phyloP scores from a whole-genome alignment of 2,113 vertebrate species.

The Catharus bicknelli region DNA sequence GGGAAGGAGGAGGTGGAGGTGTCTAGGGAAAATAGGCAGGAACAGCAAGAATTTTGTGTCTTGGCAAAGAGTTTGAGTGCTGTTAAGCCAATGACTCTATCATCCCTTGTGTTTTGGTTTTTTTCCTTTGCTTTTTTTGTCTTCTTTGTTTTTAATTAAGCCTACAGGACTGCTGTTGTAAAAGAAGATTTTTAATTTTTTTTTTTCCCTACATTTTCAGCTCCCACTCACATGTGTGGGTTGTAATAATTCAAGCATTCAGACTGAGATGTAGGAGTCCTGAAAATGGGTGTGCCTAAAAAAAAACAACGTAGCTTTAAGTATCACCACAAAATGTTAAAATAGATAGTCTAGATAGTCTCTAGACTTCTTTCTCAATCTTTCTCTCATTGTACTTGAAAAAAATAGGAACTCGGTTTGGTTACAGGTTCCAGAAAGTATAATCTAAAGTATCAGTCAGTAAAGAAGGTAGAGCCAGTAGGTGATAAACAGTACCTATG shows the following conservation, averaged over 20 bases:
- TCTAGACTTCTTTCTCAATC: neutral
- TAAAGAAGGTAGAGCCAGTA: neutral
- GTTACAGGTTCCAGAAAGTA: neutral
- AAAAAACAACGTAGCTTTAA: neutral
- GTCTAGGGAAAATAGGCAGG: conserved; percentile 48
- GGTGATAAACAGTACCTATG: neutral
- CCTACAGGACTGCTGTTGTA: neutral
- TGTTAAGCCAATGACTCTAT: conserved; percentile 27
- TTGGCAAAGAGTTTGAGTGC: conserved; percentile 40
- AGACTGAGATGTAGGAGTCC: conserved; percentile 11
- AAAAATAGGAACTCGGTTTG: neutral
- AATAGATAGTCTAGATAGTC: neutral
- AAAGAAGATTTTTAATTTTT: neutral
- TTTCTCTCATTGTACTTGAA: neutral
- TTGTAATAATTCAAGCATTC: conserved; percentile 10
- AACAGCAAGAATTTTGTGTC: conserved; percentile 45
- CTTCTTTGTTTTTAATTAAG: conserved; percentile 36
- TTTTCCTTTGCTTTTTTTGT: neutral
- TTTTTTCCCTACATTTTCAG: neutral
- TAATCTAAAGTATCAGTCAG: neutral
- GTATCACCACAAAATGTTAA: neutral
- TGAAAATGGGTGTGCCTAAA: conserved; percentile 22
- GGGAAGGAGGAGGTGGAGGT: conserved; percentile 47
- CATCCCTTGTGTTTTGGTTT: neutral
- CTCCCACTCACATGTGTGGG: conserved; percentile 24